Evolutionary conservation across 2,888 invertebrate species (phyloP), one percentile per base, ranked within the genome.

Genomic region (Cryptus armator): DNA sequence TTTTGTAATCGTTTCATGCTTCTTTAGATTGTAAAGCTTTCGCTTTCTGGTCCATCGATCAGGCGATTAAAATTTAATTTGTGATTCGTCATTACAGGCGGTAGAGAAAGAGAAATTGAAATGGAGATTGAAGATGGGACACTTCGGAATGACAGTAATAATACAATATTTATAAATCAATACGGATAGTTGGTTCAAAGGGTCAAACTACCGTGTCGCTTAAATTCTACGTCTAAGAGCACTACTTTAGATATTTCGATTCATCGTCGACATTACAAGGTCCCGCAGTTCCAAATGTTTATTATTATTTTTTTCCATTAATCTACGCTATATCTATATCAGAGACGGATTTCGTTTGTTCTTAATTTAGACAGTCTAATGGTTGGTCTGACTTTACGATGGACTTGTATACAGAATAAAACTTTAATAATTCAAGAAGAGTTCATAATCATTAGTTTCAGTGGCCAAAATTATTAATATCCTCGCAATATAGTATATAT

Each of bases 251-350:
- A 81, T 85, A 85, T 82, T 82, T 85, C 79, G 74, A 74, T 78
- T 71, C 43, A 68, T 84, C 71, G 24, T 81, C 44, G 51, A 82
- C 77, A 67, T 43, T 87, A 75, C 67, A 84, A 87, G 87, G 88
- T 88, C 88, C 88, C 88, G 71, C 80, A 74, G 75, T 86, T 75
- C 56, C 86, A 56, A 86, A 43, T 76, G 29, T 72, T 67, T 85
- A 24, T 67, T 75, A 44, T 67, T 76, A 70, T 46, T 53, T 32
- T 44, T 43, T 43, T 53, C 16, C 12, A 24, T 43, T 77, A 24
- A 43, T 48, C 70, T 67, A 64, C 16, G 19, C n/a, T 68, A 53
- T 53, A 51, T 51, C 16, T 76, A 77, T 77, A 56, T 56, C 32
- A 75, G 43, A 81, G 78, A 85, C 81, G 81, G 81, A 82, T 77